A percentile compares a stretch with the other conserved stretches of the same genome.
These are phyloP conservation scores for Drosophila persimilis DNA, from an alignment of 1,140 invertebrate genomes.

Conservation along the genomic window DNA sequence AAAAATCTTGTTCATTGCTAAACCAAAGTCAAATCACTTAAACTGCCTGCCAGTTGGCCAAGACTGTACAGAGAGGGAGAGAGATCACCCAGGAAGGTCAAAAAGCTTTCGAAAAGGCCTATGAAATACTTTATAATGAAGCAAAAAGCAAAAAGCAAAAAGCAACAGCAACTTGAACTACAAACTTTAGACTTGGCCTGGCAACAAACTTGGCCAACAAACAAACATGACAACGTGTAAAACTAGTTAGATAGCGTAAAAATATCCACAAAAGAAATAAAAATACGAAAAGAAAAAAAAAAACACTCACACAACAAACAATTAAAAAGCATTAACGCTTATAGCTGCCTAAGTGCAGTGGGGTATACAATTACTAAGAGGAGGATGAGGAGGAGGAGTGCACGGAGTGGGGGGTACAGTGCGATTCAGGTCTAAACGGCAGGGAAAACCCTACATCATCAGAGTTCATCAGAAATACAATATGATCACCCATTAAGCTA, in stretches of 20 bases:
- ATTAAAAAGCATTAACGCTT: constrained; percentile 78
- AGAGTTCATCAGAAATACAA: not conserved
- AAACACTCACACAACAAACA: constrained; percentile 45
- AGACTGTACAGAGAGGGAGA: constrained; percentile 17
- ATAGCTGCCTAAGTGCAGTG: constrained; percentile 71
- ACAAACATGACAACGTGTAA: constrained; percentile 64
- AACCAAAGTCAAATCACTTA: constrained; percentile 73
- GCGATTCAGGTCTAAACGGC: constrained; percentile 12
- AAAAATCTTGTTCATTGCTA: constrained; percentile 40
- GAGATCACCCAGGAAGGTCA: constrained; percentile 48
- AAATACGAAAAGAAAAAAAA: constrained; percentile 18
- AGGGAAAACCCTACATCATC: too few relatives aligned
- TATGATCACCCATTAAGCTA: too few relatives aligned
- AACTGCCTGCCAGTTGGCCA: constrained; percentile 39
- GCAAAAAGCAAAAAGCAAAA: not conserved
- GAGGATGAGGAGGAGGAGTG: too few relatives aligned
- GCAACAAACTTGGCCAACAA: constrained; percentile 18
- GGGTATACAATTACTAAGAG: constrained; percentile 37
- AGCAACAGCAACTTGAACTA: constrained; percentile 64
- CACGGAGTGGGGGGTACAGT: constrained; percentile 23
- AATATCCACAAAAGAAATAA: constrained; percentile 36
- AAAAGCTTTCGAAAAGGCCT: constrained; percentile 71
- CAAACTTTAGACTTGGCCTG: constrained; percentile 74
- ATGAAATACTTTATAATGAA: constrained; percentile 43
- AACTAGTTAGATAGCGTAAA: constrained; percentile 69